Evolutionary conservation across 2,113 vertebrate species (phyloP).

Genomic region (Trachemys scripta): DNA sequence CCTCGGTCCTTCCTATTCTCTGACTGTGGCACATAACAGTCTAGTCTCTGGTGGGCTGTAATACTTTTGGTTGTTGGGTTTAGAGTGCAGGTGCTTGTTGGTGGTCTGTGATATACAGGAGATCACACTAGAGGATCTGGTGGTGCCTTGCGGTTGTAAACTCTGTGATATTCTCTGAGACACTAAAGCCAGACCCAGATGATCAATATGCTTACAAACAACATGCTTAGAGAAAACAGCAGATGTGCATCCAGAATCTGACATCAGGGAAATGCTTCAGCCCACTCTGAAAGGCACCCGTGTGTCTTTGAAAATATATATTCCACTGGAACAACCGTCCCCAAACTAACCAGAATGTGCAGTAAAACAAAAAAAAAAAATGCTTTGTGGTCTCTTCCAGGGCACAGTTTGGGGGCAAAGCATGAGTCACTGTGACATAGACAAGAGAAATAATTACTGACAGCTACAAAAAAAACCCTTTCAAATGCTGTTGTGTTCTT

Average conservation of each 20-base stretch:
- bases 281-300: neutral
- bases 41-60: neutral
- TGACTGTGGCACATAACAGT: neutral
- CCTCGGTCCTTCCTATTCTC: neutral
- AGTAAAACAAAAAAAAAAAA: slow-evolving; percentile 7
- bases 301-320: neutral
- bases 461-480: slow-evolving; percentile 66
- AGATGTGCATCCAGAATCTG: neutral
- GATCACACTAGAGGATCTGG: neutral
- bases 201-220: slow-evolving; percentile 36
- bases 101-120: neutral
- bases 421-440: slow-evolving; percentile 40
- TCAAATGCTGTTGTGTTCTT: slow-evolving; percentile 17
- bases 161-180: neutral
- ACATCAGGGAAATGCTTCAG: neutral
- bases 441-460: slow-evolving; percentile 14
- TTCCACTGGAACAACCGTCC: neutral
- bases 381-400: neutral
- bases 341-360: neutral
- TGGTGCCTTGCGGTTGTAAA: neutral
- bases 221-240: neutral
- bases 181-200: neutral
- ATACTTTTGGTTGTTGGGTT: neutral
- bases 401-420: neutral
- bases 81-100: neutral